Percentiles rank a stretch among this genome's conserved stretches.
Evolutionary conservation across 1,140 invertebrate species (phyloP).

Genomic region (Trinorchestia longiramus): DNA sequence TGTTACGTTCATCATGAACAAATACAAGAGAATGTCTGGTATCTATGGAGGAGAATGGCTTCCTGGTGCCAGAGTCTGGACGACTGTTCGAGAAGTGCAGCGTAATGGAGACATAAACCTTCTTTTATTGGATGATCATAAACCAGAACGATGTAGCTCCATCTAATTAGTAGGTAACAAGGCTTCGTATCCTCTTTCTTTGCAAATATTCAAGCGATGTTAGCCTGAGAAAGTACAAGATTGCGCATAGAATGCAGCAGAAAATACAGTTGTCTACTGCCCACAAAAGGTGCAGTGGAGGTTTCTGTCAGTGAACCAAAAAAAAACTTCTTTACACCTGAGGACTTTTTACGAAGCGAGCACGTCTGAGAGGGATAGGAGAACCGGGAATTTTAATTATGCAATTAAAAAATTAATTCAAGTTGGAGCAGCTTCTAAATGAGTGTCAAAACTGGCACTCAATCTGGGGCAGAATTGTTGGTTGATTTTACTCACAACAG

Average conservation of each 20-base stretch:
- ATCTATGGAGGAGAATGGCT: not conserved
- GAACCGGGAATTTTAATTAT: not conserved
- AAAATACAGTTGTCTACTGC: not conserved
- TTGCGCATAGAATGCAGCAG: not conserved
- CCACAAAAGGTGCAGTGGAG: not conserved
- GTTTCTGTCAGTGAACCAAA: not conserved
- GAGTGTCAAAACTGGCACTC: constrained; percentile 6
- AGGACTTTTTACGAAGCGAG: not conserved
- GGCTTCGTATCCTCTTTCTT: not conserved
- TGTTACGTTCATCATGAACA: no score
- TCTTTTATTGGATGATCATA: not conserved
- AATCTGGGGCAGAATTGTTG: not conserved
- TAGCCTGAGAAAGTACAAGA: not conserved
- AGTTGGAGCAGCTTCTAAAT: not conserved
- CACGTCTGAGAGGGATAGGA: not conserved
- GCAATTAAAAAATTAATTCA: not conserved
- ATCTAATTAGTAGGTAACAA: not conserved
- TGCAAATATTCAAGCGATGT: not conserved
- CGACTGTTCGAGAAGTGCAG: not conserved
- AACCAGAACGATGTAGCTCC: not conserved
- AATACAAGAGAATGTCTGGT: no score
- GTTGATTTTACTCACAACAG: not conserved
- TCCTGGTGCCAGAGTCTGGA: not conserved
- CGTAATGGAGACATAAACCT: constrained; percentile 17
- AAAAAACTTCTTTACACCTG: not conserved